Evolutionary conservation across 2,888 invertebrate genomes (phyloP).

Genomic region (Meiosimyza platycephala): DNA sequence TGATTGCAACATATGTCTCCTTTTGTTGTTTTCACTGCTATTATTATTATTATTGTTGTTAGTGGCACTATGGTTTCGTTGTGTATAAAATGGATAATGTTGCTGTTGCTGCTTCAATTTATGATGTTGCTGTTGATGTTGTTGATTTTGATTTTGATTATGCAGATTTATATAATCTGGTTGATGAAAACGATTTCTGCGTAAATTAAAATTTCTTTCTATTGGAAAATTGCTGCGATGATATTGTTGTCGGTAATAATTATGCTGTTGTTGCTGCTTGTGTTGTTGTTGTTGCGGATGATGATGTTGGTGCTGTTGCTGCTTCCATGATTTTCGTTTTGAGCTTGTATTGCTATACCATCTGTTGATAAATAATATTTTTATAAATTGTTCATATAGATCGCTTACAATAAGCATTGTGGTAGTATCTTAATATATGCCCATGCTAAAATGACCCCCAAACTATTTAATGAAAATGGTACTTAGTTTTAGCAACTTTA

Average conservation of each 20-base stretch:
- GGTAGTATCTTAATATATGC: no score
- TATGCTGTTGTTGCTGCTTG: conserved; percentile 37
- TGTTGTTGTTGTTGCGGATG: conserved; percentile 50
- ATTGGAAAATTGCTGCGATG: conserved; percentile 10
- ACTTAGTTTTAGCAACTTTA: no score
- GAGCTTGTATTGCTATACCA: conserved; percentile 54
- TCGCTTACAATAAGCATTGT: no score
- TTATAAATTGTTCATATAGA: no score
- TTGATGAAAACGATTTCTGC: conserved; percentile 48
- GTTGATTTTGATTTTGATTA: conserved; percentile 27
- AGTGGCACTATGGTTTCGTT: conserved; percentile 16
- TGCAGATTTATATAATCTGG: conserved; percentile 38
- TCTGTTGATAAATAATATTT: conserved; percentile 39
- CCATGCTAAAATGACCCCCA: no score
- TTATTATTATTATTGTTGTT: conserved; percentile 8
- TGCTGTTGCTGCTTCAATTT: conserved; percentile 26
- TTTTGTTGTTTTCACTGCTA: conserved; percentile 9
- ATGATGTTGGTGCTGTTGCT: conserved; percentile 54
- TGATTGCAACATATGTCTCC: conserved; percentile 10
- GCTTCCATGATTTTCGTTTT: conserved; percentile 58
- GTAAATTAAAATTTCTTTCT: conserved; percentile 40
- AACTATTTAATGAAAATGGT: no score
- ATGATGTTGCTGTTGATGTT: conserved; percentile 35
- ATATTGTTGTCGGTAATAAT: conserved; percentile 35
- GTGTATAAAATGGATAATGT: conserved; percentile 9